Conservation (phyloP, 2,888 invertebrate genomes). For the Brachylomia viminalis region DNA sequence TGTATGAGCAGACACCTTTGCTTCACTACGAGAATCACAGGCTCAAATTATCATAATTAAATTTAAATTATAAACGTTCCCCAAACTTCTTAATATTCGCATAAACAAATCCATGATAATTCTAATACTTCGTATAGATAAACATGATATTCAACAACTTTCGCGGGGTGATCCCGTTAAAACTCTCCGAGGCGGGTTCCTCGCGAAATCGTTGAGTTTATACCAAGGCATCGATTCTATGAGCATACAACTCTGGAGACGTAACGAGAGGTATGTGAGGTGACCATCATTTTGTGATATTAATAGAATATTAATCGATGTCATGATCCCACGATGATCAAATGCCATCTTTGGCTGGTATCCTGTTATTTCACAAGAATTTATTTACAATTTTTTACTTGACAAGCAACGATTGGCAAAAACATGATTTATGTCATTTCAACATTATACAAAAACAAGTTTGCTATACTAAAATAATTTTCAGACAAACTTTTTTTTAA, state of each 20-base stretch:
- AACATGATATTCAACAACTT: constrained; percentile 64
- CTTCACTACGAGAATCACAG: neutral
- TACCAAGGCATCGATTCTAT: constrained; percentile 60
- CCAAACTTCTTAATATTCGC: constrained; percentile 41
- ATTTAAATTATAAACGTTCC: constrained; percentile 25
- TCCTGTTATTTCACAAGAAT: too few relatives aligned
- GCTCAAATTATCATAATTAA: constrained; percentile 11
- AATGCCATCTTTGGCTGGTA: neutral
- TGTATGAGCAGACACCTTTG: neutral
- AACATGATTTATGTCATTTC: too few relatives aligned
- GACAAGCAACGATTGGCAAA: too few relatives aligned
- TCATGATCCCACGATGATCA: too few relatives aligned
- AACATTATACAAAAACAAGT: too few relatives aligned
- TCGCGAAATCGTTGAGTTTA: constrained; percentile 52
- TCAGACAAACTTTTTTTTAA: too few relatives aligned
- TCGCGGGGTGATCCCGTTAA: constrained; percentile 61
- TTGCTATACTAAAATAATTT: too few relatives aligned
- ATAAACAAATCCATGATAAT: constrained; percentile 54
- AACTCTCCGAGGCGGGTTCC: constrained; percentile 59
- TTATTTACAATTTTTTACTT: too few relatives aligned
- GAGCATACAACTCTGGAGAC: constrained; percentile 58
- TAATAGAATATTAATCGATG: neutral
- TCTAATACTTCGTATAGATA: constrained; percentile 40
- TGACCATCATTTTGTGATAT: constrained; percentile 50
- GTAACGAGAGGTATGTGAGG: constrained; percentile 55